These are phyloP conservation scores for Ophthalmolycus amberensis DNA, from an alignment of 2,113 vertebrate genomes.

Conservation along the genomic window DNA sequence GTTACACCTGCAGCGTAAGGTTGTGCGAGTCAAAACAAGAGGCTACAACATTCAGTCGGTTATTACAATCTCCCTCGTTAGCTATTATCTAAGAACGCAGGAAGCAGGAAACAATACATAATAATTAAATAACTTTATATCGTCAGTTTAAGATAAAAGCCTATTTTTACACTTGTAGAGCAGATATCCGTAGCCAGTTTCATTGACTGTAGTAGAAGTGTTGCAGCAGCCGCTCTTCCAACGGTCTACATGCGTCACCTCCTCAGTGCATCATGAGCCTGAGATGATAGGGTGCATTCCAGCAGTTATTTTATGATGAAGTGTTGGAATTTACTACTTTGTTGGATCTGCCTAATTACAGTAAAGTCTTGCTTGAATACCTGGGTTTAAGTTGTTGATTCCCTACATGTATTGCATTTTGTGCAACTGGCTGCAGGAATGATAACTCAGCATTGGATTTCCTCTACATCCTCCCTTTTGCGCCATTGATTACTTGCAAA, in stretches of 20 bases:
- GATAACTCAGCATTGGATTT: not conserved
- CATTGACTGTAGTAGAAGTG: not conserved
- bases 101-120: not conserved
- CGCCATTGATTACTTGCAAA: not conserved
- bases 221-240: not conserved
- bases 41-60: not conserved
- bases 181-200: not conserved
- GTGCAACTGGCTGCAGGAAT: not conserved
- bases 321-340: not conserved
- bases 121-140: not conserved
- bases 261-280: not conserved
- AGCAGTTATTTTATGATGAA: constrained; percentile 5
- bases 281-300: not conserved
- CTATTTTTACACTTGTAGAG: not conserved
- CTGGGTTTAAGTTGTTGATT: not conserved
- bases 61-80: not conserved
- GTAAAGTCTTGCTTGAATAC: not conserved
- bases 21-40: too few species aligned
- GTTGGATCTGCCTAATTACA: not conserved
- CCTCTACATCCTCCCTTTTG: not conserved
- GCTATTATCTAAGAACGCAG: not conserved
- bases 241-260: not conserved
- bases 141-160: not conserved
- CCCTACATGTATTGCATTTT: constrained; percentile 1
- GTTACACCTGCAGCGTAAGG: too few species aligned